Base-by-base conservation (phyloP, 2,113 vertebrate genomes). In the Chionomys nivalis region DNA sequence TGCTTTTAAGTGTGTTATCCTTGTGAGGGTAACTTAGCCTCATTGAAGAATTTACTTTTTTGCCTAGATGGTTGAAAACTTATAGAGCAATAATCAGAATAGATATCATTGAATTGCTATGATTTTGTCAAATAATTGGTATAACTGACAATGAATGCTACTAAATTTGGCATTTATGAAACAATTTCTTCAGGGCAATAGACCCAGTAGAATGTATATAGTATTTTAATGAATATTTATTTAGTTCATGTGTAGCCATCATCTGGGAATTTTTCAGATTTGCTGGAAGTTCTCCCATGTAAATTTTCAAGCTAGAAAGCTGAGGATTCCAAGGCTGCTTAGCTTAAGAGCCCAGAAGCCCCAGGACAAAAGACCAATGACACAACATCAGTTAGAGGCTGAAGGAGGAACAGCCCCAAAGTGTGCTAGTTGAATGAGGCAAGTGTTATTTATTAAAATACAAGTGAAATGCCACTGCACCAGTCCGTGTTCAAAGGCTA, bases 171-270 rank as follows among this genome's bases (percentile, higher is more conserved):
- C 63, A 12, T 49, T 13, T 14, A 47, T 73, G 4, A 23, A 9
- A 13, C 26, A 23, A 28, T 17, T 73, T 39, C 4, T 75, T 33
- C 24, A 73, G 33, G 47, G 13, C n/a, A 31, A 3, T 19, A 61
- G 26, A 44, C 33, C 5, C 24, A n/a, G 47, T 42, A 78, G 4
- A 77, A 44, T 44, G 33, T 36, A 68, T 3, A 49, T 42, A 39
- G 31, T 70, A n/a, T 52, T 52, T 36, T 49, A 52, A 21, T n/a
- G 44, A 49, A 68, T n/a, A 36, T 19, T n/a, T 26, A n/a, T 26
- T 70, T 36, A 52, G 10, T 7, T n/a, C 13, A 28, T 52, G 3
- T n/a, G 52, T 16, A n/a, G 6, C 1, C 0, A 1, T 31, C 36
- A 58, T 61, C 52, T 58, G 39, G 36, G 9, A 9, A 24, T 33